Evolutionary conservation across 2,888 invertebrate genomes (phyloP).

Genomic region (Limnephilus auricula): DNA sequence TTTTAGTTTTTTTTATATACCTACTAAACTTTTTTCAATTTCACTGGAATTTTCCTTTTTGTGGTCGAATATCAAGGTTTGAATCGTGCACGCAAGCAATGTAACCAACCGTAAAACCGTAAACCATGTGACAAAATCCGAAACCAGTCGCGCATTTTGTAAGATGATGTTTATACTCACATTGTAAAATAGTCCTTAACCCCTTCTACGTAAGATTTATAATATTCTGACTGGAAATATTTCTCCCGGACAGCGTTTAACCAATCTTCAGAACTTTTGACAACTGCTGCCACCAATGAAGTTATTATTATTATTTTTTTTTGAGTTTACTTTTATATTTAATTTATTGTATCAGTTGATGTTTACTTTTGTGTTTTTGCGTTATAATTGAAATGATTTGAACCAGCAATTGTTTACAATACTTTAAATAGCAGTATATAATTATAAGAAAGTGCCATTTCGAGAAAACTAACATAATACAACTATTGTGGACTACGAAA

Average conservation of each 20-base stretch:
- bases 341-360: not conserved
- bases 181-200: not conserved
- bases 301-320: not conserved
- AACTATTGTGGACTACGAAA: not conserved
- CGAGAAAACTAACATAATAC: not conserved
- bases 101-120: no score
- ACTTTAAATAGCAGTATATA: not conserved
- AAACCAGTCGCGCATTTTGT: no score
- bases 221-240: not conserved
- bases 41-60: no score
- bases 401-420: not conserved
- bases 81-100: no score
- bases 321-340: not conserved
- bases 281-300: not conserved
- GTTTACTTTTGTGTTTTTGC: not conserved
- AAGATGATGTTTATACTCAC: not conserved
- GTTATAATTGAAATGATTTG: not conserved
- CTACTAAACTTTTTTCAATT: no score
- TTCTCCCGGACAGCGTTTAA: not conserved
- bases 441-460: not conserved
- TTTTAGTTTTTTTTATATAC: no score
- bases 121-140: no score
- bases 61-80: no score
- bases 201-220: not conserved
- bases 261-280: not conserved